Base-by-base conservation (phyloP, 1,140 invertebrate genomes). In the Antheraea mylitta region DNA sequence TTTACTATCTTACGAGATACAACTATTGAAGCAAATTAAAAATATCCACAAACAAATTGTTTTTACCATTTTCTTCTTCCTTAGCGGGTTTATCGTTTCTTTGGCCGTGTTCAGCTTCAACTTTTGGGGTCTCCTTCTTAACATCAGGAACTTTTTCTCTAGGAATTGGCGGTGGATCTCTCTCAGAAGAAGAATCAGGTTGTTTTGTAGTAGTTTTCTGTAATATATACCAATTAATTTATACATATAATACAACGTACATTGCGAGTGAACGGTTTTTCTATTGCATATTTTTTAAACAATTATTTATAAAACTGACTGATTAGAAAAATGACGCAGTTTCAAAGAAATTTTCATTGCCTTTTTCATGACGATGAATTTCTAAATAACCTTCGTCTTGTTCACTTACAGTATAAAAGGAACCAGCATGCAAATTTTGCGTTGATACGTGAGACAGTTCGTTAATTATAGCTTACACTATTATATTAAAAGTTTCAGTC, bases 111-210 rank as follows among this genome's bases (percentile, higher is more conserved):
- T 89, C 85, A 16, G 74, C 64, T 67, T 83, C 82, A 5, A 68
- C 66, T 60, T 90, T 90, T 0, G 79, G 71, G 6, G 70, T 64
- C 42, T 85, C 83, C 63, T 87, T 89, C 85, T 91, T 85, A 79
- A 92, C 92, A 85, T 92, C 86, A 18, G 91, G 89, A 64, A 92
- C 87, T 42, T 86, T 91, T 64, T 93, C 92, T 38, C 86, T 78
- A 16, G 89, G 82, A 7, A 80, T 81, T 69, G 90, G 87, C 13
- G 92, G 92, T 71, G 92, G 91, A 66, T 93, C 91, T 58, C 87
- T 87, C 70, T 93, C 87, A 66, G 90, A 89, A 58, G 90, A 87
- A 10, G 87, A 77, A 59, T 92, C 90, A 19, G 88, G 90, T 70
- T 90, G 87, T 37, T 82, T 70, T 16, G 88, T 89, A 4, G 90